Percentiles rank a stretch among this genome's conserved stretches.
Evolutionary conservation across 2,113 vertebrate species (phyloP).

Genomic region (Aegithalos caudatus): DNA sequence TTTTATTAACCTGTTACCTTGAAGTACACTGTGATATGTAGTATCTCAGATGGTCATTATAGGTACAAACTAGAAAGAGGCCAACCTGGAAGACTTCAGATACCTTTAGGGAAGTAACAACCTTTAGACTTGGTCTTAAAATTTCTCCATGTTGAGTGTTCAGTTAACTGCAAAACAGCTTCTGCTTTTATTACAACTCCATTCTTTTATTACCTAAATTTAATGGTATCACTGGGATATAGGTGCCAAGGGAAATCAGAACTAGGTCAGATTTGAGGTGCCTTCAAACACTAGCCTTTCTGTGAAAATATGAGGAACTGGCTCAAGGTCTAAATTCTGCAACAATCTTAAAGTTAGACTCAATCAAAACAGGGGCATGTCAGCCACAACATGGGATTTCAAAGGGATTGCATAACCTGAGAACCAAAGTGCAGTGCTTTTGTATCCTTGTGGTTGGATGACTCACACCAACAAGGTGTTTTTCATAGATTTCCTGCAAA

Average conservation of each 20-base stretch:
- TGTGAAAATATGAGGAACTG: neutral
- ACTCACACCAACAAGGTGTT: neutral
- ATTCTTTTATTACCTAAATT: neutral
- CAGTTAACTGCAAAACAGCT: neutral
- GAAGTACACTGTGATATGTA: neutral
- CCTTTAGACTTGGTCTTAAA: neutral
- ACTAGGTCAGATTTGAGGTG: neutral
- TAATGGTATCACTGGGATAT: neutral
- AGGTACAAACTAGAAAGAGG: neutral
- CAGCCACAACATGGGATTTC: neutral
- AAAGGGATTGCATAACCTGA: neutral
- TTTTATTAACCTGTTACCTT: neutral
- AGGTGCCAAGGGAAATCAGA: neutral
- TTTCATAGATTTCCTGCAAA: neutral
- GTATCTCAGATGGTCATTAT: neutral
- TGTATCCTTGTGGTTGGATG: neutral
- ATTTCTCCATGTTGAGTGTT: neutral
- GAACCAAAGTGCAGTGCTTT: neutral
- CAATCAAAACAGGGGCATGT: neutral
- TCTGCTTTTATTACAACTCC: neutral
- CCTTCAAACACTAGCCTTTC: neutral
- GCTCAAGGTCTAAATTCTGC: neutral
- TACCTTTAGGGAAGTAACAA: neutral
- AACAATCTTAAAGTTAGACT: neutral
- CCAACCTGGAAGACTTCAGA: neutral